Conservation (phyloP, 1,140 invertebrate species). For the Dendrolimus punctatus region DNA sequence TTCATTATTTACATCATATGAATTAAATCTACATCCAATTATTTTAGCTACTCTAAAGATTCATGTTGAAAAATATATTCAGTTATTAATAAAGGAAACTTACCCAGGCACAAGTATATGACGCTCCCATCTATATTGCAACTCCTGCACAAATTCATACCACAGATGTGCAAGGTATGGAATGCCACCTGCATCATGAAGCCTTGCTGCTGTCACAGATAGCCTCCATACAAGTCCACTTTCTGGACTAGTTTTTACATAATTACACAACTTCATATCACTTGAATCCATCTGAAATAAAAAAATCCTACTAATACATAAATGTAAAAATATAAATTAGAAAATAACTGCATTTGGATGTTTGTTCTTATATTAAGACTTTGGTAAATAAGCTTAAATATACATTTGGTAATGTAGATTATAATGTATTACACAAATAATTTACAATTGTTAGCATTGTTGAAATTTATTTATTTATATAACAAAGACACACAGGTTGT, state of each 20-base stretch:
- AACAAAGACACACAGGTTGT: no score
- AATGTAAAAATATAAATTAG: no score
- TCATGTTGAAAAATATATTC: conserved; percentile 9
- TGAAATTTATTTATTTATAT: no score
- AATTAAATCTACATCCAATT: no score
- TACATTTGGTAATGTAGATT: no score
- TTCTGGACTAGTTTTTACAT: conserved; percentile 83
- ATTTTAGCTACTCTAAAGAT: neutral
- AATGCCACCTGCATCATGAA: conserved; percentile 84
- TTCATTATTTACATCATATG: no score
- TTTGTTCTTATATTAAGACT: no score
- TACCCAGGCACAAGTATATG: conserved; percentile 86
- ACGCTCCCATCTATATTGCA: conserved; percentile 92
- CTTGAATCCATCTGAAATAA: conserved; percentile 34
- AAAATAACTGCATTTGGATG: no score
- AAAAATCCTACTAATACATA: no score
- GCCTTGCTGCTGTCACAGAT: conserved; percentile 84
- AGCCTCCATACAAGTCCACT: conserved; percentile 90
- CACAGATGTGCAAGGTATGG: conserved; percentile 90
- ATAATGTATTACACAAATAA: no score
- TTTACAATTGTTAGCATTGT: no score
- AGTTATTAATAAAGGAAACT: conserved; percentile 65
- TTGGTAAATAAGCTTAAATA: no score
- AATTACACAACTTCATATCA: conserved; percentile 48
- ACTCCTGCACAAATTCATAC: conserved; percentile 93